Evolutionary conservation across 1,140 invertebrate genomes (phyloP).

Genomic region (Hycleus cichorii): DNA sequence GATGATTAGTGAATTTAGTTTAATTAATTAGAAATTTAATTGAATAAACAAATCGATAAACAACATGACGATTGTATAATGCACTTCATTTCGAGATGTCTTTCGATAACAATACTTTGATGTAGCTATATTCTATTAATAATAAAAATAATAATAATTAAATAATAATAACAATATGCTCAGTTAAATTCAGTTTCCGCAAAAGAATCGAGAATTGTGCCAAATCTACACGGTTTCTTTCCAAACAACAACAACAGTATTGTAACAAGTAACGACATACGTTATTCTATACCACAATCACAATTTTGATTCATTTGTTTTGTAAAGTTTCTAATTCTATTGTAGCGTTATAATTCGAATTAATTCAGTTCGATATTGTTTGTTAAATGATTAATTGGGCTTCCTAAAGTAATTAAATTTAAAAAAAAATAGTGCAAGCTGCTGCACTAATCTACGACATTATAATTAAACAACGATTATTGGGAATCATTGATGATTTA

Average conservation of each 20-base stretch:
- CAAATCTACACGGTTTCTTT: no score
- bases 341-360: constrained; percentile 16
- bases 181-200: constrained; percentile 26
- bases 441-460: constrained; percentile 16
- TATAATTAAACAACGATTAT: constrained; percentile 4
- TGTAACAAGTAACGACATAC: no score
- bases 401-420: constrained; percentile 18
- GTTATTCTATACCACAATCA: neutral
- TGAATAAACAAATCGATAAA: no score
- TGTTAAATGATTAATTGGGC: constrained; percentile 15
- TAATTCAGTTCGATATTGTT: no score
- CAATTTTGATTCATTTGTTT: constrained; percentile 6
- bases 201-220: no score
- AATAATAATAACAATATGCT: constrained; percentile 21
- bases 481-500: constrained; percentile 27
- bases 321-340: constrained; percentile 28
- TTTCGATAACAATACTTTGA: constrained; percentile 22
- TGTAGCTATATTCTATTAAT: constrained; percentile 17
- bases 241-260: no score
- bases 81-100: constrained; percentile 20
- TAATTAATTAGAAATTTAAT: no score
- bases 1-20: constrained; percentile 16
- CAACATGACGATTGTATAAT: neutral
- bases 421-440: constrained; percentile 22
- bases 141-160: neutral